Evolutionary conservation across 2,797 vertebrate species (phyloP), one percentile per base, ranked within the genome.

Genomic region (Amniataba percoides): DNA sequence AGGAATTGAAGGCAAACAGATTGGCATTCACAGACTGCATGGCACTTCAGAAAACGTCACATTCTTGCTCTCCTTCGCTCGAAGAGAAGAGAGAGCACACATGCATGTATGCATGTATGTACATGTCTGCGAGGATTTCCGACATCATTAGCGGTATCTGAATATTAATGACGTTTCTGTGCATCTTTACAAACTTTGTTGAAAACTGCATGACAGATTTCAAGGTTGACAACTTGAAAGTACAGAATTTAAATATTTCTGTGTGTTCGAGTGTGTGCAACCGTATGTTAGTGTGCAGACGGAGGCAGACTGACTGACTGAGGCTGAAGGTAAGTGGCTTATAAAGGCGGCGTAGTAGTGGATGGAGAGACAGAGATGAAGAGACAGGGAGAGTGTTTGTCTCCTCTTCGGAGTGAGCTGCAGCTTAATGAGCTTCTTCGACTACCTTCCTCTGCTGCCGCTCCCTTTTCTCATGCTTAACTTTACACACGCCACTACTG

Each of bases 1-100:
- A 48, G 61, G 76, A 83, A 87, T 78, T 61, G 57, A 69, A 86
- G 57, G 72, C 36, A 36, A 27, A 18, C 53, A 34, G 46, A 57
- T 4, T 42, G 67, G 69, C 79, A 83, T 86, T 85, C 74, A 57
- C 81, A 88, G 88, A 87, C 78, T 65, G 61, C 25, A 36, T 1
- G 46, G 78, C 75, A 58, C 64, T 53, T n/a, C 0, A 53, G 14
- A 80, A 80, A 70, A 53, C 71, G 8, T 62, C 69, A 71, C 59
- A 63, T 63, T 60, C 43, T 52, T 19, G 19, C 46, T 59, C 12
- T 34, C 5, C 19, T 34, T 62, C 57, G 36, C 25, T 46, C 7
- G 6, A 9, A 60, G 25, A 57, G 43, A 36, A 53, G 16, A 48
- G 6, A 45, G 1, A 19, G 12, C 2, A 27, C 16, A 7, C 10